Conservation (phyloP, 2,113 vertebrate genomes). For the Cinclus mexicanus region DNA sequence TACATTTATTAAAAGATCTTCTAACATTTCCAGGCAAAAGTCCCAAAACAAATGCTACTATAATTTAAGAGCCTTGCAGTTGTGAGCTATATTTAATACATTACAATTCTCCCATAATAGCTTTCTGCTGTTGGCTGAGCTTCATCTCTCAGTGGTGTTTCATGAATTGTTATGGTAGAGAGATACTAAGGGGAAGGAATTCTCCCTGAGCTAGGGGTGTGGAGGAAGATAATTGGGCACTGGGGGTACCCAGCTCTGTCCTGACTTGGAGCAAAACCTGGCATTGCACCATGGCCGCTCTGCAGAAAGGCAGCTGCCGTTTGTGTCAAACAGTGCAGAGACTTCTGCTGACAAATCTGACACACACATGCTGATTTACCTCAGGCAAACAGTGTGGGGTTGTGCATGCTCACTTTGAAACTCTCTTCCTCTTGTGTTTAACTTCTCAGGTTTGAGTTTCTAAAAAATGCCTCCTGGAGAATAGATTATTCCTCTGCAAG, state of each 20-base stretch:
- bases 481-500: not conserved
- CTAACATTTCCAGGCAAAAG: constrained; percentile 64
- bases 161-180: constrained; percentile 35
- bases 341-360: not conserved
- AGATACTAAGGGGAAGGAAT: constrained; percentile 21
- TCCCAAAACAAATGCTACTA: constrained; percentile 70
- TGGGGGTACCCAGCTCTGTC: not conserved
- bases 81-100: constrained; percentile 45
- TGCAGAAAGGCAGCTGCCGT: not conserved
- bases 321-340: not conserved
- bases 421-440: not conserved
- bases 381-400: not conserved
- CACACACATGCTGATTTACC: not conserved
- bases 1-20: constrained; percentile 73
- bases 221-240: not conserved
- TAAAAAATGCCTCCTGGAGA: not conserved
- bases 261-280: not conserved
- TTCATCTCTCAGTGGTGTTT: constrained; percentile 45
- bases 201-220: not conserved
- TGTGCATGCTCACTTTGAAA: not conserved
- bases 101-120: constrained; percentile 57
- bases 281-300: not conserved
- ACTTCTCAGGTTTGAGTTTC: not conserved
- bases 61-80: constrained; percentile 55
- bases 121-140: constrained; percentile 61